Percentiles rank a stretch among this genome's conserved stretches.
These are phyloP conservation scores for Sinelater perroti DNA, from an alignment of 2,888 invertebrate genomes.

Conservation along the genomic window DNA sequence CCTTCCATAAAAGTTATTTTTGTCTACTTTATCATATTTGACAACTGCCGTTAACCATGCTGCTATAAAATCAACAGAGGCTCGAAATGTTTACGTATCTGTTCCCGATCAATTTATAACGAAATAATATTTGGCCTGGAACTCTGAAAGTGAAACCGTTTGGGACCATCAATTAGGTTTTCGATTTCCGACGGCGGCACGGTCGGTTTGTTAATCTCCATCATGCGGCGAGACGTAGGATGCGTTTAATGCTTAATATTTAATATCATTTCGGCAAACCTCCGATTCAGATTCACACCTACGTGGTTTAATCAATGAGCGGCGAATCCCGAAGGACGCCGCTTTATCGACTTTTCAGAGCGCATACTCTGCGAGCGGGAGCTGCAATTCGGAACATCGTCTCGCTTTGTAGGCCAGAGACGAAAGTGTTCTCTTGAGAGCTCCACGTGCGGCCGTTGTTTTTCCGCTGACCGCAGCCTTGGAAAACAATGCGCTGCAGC, in stretches of 20 bases:
- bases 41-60: no score
- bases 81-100: no score
- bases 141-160: background rate
- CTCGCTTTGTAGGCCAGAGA: background rate
- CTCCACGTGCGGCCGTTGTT: no score
- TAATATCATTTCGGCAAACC: background rate
- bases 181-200: conserved; percentile 1
- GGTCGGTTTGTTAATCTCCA: conserved; percentile 1
- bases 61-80: no score
- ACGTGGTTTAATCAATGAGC: conserved; percentile 10
- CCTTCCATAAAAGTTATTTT: no score
- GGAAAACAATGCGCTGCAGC: no score
- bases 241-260: background rate
- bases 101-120: no score
- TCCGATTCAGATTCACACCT: background rate
- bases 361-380: background rate
- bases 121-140: no score
- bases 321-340: conserved; percentile 2
- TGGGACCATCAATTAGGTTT: conserved; percentile 8
- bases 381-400: background rate
- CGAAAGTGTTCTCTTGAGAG: no score
- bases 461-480: no score
- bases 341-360: conserved; percentile 8
- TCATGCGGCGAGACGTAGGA: conserved; percentile 1
- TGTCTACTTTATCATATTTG: no score